These are phyloP conservation scores for Sebastes melanostomus DNA, from an alignment of 2,797 vertebrate genomes.

Conservation along the genomic window DNA sequence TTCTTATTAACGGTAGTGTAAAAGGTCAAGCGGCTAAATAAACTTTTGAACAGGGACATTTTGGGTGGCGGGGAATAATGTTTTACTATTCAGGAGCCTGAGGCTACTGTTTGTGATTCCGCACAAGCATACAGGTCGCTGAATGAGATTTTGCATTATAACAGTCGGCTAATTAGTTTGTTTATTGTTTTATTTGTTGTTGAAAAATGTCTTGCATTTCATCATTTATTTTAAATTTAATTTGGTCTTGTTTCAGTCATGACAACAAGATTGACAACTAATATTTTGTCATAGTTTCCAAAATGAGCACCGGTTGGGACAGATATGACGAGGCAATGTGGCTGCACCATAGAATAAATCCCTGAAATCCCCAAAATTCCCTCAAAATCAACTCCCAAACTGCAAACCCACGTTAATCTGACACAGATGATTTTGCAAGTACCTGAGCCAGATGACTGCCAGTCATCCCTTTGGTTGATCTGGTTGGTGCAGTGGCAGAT, in stretches of 20 bases:
- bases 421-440: conserved; percentile 21
- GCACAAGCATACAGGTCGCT: not conserved
- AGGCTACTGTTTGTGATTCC: not conserved
- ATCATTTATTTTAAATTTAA: not conserved
- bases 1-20: not conserved
- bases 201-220: not conserved
- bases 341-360: not conserved
- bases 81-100: not conserved
- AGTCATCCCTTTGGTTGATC: conserved; percentile 74
- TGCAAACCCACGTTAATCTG: not conserved
- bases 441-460: conserved; percentile 75
- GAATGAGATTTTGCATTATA: not conserved
- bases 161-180: not conserved
- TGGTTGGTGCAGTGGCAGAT: conserved; percentile 49
- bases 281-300: not conserved
- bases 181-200: not conserved
- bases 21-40: not conserved
- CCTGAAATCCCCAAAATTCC: not conserved
- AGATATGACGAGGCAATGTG: not conserved
- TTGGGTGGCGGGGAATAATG: not conserved
- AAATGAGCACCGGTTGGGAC: not conserved
- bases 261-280: not conserved
- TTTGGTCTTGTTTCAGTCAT: not conserved
- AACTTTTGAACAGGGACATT: not conserved
- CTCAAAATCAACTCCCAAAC: not conserved